Evolutionary conservation across 2,888 invertebrate species (phyloP).

Genomic region (Taphrorychus bicolor): DNA sequence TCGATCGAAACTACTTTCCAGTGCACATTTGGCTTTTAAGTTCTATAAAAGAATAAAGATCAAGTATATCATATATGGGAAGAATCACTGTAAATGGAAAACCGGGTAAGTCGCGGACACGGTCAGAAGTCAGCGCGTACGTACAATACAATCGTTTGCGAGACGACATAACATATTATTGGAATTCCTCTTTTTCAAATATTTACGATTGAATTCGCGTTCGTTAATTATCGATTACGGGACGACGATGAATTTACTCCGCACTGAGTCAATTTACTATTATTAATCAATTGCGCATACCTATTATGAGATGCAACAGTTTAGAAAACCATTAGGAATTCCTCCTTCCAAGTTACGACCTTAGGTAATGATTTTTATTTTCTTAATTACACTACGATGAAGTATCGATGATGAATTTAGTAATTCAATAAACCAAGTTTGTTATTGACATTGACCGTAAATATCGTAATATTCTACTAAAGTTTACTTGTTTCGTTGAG

Average conservation of each 20-base stretch:
- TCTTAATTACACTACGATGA: too few relatives aligned
- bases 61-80: slow-evolving; percentile 62
- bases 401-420: too few relatives aligned
- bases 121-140: slow-evolving; percentile 44
- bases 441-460: too few relatives aligned
- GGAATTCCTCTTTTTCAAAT: slow-evolving; percentile 50
- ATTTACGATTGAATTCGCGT: slow-evolving; percentile 35
- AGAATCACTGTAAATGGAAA: slow-evolving; percentile 63
- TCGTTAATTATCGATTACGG: neutral
- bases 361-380: too few relatives aligned
- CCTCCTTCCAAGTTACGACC: neutral
- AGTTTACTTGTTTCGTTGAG: too few relatives aligned
- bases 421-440: too few relatives aligned
- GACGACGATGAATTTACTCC: neutral
- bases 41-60: slow-evolving; percentile 62
- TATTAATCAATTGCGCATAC: neutral
- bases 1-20: slow-evolving; percentile 50
- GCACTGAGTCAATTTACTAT: neutral
- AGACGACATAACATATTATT: slow-evolving; percentile 47
- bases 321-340: neutral
- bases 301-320: neutral
- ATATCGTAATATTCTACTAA: too few relatives aligned
- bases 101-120: slow-evolving; percentile 59
- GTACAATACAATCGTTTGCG: slow-evolving; percentile 44
- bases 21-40: slow-evolving; percentile 43